Percentiles rank a stretch among this genome's conserved stretches.
Conservation (phyloP, 2,888 invertebrate species). For the Eristalis arbustorum region DNA sequence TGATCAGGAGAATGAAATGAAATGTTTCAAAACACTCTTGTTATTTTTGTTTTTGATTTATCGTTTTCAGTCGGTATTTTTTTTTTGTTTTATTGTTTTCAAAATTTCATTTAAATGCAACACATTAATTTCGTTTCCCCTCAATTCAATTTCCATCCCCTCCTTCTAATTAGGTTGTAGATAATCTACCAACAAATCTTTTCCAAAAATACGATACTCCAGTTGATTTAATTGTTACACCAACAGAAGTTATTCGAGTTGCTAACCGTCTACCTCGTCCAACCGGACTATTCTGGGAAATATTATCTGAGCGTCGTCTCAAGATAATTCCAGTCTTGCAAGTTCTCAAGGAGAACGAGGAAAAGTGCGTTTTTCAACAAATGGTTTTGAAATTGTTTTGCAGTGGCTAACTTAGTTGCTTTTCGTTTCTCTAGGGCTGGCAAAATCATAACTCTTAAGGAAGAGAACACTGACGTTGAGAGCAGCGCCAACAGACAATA, state of each 20-base stretch:
- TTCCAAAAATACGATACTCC: conserved; percentile 91
- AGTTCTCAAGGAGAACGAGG: conserved; percentile 85
- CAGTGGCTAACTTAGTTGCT: background rate
- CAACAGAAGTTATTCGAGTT: conserved; percentile 87
- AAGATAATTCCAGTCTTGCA: conserved; percentile 88
- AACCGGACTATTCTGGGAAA: conserved; percentile 88
- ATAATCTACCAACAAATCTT: conserved; percentile 86
- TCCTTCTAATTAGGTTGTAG: conserved; percentile 82
- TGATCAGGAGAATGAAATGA: background rate
- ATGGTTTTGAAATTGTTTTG: background rate
- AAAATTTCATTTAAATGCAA: conserved; percentile 48
- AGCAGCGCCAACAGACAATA: conserved; percentile 81
- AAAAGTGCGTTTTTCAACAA: conserved; percentile 82
- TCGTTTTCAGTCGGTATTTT: conserved; percentile 5
- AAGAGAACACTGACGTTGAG: conserved; percentile 87
- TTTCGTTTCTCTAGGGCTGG: conserved; percentile 81
- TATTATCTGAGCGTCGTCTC: conserved; percentile 87
- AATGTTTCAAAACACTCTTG: background rate
- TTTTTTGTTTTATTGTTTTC: conserved; percentile 24
- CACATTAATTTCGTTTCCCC: conserved; percentile 59
- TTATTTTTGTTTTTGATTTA: background rate
- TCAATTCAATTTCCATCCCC: conserved; percentile 61
- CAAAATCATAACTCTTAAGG: conserved; percentile 84
- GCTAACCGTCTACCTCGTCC: conserved; percentile 84
- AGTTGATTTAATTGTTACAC: conserved; percentile 92